Percentiles rank a stretch among this genome's conserved stretches.
These are phyloP conservation scores for Spilosoma lubricipeda DNA, from an alignment of 2,888 invertebrate genomes.

Conservation along the genomic window DNA sequence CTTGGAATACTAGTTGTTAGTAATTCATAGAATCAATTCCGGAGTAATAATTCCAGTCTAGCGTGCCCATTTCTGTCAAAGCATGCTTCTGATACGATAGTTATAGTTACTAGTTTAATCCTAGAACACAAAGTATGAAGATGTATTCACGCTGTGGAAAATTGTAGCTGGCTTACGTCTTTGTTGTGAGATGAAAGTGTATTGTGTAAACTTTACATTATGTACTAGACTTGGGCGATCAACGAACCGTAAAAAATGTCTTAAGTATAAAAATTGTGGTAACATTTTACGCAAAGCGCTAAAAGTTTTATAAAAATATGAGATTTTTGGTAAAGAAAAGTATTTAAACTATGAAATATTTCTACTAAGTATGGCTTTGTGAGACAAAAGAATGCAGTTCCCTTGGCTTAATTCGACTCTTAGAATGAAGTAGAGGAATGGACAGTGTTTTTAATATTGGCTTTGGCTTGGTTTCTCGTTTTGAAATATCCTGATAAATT, in stretches of 20 bases:
- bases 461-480: not conserved
- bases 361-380: not conserved
- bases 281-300: not conserved
- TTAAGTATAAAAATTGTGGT: not conserved
- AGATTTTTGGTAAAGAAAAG: not conserved
- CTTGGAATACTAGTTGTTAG: no score
- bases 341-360: conserved; percentile 2
- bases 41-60: no score
- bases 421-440: not conserved
- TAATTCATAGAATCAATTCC: no score
- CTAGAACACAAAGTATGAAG: not conserved
- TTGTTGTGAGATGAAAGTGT: not conserved
- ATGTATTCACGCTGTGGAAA: not conserved
- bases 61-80: no score
- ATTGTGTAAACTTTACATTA: not conserved
- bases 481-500: no score
- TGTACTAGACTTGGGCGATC: not conserved
- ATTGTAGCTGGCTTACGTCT: not conserved
- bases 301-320: not conserved
- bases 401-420: not conserved
- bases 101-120: not conserved
- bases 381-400: not conserved
- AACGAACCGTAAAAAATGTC: not conserved
- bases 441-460: not conserved
- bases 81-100: no score